Evolutionary conservation across 2,888 invertebrate genomes (phyloP), one percentile per base, ranked within the genome.

Genomic region (Scaptomyza caliginosa): DNA sequence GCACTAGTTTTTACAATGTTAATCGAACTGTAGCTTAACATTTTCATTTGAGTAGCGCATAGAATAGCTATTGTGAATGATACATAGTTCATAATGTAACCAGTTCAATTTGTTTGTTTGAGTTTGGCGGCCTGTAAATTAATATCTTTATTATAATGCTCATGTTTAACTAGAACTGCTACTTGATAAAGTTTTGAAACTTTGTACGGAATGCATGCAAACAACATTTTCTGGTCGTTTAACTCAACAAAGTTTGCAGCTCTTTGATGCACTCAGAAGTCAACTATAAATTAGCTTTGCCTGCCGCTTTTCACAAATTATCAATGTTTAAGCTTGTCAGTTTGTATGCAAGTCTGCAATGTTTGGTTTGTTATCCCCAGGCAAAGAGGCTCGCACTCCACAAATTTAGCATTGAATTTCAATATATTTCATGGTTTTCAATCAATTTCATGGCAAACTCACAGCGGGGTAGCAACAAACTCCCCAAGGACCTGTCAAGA

Each of bases 401-500:
- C 32, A 11, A 11, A 26, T 64, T 59, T 68, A 67, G 77, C 82
- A 73, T 86, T 80, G 74, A 77, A 78, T 84, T 86, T 86, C 74
- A 82, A 81, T 86, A 81, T 70, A 78, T 82, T 86, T 84, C 79
- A 84, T 78, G 87, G 85, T 59, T 84, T 84, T 86, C 86, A 84
- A 84, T 84, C 86, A 86, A 75, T 85, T 86, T 81, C 68, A 72
- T 71, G 73, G 57, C 68, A 56, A 55, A 69, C 63, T 65, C 74
- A 63, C 69, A 59, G 56, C 58, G 51, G 86, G 71, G 54, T 67
- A 51, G 72, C 72, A 68, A 39, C 59, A 71, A 34, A 64, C 62
- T 86, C 58, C 80, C 86, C 38, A 54, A 67, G 86, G 86, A 83
- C 69, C 72, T 83, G 75, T 79, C 84, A 80, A 85, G 83, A 74